Percentiles rank a stretch among this genome's conserved stretches.
These are phyloP conservation scores for Scaptomyza tumidula DNA, from an alignment of 2,888 invertebrate species.

Conservation along the genomic window DNA sequence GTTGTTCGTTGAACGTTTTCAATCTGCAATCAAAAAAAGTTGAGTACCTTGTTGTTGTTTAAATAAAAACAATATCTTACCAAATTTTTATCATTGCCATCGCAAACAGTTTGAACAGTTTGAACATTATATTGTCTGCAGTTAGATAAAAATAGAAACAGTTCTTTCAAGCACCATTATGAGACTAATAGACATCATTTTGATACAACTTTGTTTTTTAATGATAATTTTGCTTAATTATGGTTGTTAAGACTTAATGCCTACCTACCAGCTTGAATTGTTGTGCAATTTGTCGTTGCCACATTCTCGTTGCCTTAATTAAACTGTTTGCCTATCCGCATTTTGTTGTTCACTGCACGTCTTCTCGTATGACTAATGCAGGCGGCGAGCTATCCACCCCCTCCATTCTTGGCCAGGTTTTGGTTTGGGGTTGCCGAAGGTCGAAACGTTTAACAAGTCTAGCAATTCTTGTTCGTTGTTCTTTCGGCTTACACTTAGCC, in stretches of 20 bases:
- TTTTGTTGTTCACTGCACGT: conserved; percentile 31
- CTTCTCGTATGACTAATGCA: conserved; percentile 60
- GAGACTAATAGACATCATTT: neutral
- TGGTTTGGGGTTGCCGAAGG: conserved; percentile 35
- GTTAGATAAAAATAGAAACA: conserved; percentile 1
- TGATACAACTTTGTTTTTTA: neutral
- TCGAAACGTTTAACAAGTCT: conserved; percentile 66
- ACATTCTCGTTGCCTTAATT: conserved; percentile 39
- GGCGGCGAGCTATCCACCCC: conserved; percentile 33
- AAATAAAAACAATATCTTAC: conserved; percentile 26
- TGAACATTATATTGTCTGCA: conserved; percentile 20
- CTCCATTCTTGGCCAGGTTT: conserved; percentile 6
- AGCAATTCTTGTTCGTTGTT: conserved; percentile 26
- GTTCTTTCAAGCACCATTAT: too few species aligned
- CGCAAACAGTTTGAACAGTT: neutral
- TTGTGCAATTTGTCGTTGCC: conserved; percentile 43
- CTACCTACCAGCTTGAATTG: conserved; percentile 37
- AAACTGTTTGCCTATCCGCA: conserved; percentile 36
- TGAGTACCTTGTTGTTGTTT: neutral
- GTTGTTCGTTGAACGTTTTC: conserved; percentile 8
- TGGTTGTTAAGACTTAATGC: neutral
- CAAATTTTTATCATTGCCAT: conserved; percentile 8
- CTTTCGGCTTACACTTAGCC: conserved; percentile 3
- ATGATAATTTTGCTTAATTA: neutral
- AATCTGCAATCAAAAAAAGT: neutral